Conservation (phyloP, 2,797 vertebrate species). For the Alcedo atthis region DNA sequence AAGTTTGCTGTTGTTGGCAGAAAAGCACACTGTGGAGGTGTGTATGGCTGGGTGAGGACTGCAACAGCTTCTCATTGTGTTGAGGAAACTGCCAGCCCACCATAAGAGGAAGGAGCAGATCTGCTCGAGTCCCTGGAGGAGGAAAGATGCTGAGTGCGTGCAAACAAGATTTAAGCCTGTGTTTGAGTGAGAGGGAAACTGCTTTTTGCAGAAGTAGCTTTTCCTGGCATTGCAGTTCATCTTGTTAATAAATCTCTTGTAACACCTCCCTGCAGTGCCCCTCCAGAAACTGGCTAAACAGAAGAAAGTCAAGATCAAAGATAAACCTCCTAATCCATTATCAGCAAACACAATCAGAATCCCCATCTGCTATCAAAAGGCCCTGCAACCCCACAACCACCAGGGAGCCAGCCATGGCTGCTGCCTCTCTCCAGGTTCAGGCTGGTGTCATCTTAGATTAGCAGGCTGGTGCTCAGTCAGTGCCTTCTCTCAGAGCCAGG, state of each 20-base stretch:
- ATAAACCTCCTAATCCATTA: slow-evolving; percentile 36
- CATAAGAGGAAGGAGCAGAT: not conserved
- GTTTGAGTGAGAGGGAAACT: not conserved
- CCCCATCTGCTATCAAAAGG: slow-evolving; percentile 15
- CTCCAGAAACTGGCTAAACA: not conserved
- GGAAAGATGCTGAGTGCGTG: not conserved
- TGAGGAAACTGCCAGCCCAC: not conserved
- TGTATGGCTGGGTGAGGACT: not conserved
- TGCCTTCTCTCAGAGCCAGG: not conserved
- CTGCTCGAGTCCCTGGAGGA: fast-evolving
- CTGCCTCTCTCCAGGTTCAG: not conserved
- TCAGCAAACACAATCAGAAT: slow-evolving; percentile 29
- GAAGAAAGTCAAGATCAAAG: slow-evolving; percentile 36
- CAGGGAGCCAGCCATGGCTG: not conserved
- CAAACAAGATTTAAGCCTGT: not conserved
- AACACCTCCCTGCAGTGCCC: slow-evolving; percentile 23
- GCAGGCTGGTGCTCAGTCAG: not conserved
- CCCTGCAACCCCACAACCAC: not conserved
- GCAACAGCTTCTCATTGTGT: not conserved
- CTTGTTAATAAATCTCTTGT: slow-evolving; percentile 48
- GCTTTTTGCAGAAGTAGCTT: slow-evolving; percentile 12
- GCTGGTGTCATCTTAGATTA: not conserved
- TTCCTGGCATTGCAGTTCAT: slow-evolving; percentile 1
- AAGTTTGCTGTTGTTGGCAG: not conserved
- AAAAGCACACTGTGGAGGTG: not conserved